phyloP scores from a whole-genome alignment of 2,113 vertebrate species.

The Pongo abelii region DNA sequence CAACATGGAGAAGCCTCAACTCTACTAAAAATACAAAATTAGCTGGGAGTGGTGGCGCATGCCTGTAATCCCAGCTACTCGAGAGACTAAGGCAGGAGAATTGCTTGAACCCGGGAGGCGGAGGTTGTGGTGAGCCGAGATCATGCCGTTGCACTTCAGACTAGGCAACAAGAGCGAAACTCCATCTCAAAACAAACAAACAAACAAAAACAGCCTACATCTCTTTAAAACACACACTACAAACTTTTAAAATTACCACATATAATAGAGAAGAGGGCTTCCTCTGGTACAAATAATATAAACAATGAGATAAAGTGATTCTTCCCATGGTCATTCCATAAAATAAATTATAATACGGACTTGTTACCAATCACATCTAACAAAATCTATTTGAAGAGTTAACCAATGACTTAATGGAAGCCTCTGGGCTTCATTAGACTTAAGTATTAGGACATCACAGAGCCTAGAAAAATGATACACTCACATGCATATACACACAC shows the following conservation, averaged over 20 bases:
- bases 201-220: background rate
- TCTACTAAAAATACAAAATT: too few relatives aligned
- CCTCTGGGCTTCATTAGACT: background rate
- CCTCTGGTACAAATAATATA: background rate
- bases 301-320: constrained; percentile 9
- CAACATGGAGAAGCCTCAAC: too few relatives aligned
- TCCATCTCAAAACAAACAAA: too few relatives aligned
- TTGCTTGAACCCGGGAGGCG: too few relatives aligned
- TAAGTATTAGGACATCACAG: background rate
- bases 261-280: background rate
- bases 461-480: background rate
- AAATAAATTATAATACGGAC: background rate
- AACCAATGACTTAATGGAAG: background rate
- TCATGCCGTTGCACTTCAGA: too few relatives aligned
- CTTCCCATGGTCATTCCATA: constrained; percentile 1
- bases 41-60: too few relatives aligned
- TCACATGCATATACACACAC: background rate
- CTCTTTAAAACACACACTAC: background rate
- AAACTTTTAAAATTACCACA: background rate
- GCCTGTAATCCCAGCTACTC: too few relatives aligned
- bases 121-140: too few relatives aligned
- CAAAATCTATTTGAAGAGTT: background rate
- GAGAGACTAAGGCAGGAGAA: too few relatives aligned
- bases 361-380: background rate
- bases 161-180: too few relatives aligned